A percentile compares a stretch with the other conserved stretches of the same genome.
Evolutionary conservation across 2,888 invertebrate genomes (phyloP).

Genomic region (Nephrotoma flavescens): DNA sequence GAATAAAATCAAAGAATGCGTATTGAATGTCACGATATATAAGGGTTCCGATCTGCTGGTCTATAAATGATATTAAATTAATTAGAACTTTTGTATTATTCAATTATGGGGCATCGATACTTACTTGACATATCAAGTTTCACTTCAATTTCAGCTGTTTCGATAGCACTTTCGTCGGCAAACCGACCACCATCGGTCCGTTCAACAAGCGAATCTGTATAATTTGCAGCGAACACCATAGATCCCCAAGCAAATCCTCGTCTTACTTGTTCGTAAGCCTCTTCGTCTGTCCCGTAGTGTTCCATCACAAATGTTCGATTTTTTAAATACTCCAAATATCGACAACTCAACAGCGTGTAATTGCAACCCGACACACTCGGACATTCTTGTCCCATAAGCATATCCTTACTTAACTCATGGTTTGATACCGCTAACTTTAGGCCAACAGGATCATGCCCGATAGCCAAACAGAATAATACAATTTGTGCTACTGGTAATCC

Average conservation of each 20-base stretch:
- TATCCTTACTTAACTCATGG: conserved; percentile 46
- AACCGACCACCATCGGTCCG: conserved; percentile 44
- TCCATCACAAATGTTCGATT: conserved; percentile 49
- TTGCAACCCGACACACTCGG: conserved; percentile 43
- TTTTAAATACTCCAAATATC: conserved; percentile 55
- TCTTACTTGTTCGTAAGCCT: conserved; percentile 49
- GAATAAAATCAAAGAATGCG: conserved; percentile 58
- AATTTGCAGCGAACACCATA: conserved; percentile 59
- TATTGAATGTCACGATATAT: conserved; percentile 57
- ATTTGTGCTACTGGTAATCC: conserved; percentile 76
- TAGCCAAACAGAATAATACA: conserved; percentile 72
- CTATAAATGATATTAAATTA: conserved; percentile 33
- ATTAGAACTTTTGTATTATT: background rate
- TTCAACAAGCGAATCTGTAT: conserved; percentile 49
- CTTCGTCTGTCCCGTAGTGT: conserved; percentile 38
- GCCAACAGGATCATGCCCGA: conserved; percentile 72
- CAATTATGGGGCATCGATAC: conserved; percentile 16
- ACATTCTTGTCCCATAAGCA: conserved; percentile 33
- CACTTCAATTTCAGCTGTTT: conserved; percentile 50
- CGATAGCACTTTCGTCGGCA: conserved; percentile 41
- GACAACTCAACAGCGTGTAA: conserved; percentile 55
- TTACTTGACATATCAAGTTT: conserved; percentile 76
- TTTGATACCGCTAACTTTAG: conserved; percentile 69
- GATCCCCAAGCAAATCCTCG: conserved; percentile 64
- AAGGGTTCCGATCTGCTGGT: conserved; percentile 78